These are phyloP conservation scores for Catostomus latipinnis DNA, from an alignment of 2,797 vertebrate genomes.

Conservation along the genomic window DNA sequence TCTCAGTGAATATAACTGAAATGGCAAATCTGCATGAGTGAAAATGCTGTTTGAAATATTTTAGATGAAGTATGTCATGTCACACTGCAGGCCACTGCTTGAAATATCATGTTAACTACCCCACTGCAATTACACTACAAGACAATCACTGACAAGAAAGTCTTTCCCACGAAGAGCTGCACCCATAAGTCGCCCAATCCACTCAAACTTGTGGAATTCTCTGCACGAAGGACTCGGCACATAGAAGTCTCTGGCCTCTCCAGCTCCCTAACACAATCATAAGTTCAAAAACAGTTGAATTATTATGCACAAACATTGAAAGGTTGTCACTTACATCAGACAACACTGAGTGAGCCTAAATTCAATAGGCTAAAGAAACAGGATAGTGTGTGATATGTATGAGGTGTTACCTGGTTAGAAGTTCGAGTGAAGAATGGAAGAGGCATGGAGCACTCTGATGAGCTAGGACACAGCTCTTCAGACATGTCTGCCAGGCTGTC, in stretches of 20 bases:
- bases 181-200: conserved; percentile 98
- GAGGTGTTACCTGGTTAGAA: conserved; percentile 88
- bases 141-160: conserved; percentile 85
- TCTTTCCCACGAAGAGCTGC: conserved; percentile 95
- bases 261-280: conserved; percentile 80
- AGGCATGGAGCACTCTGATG: conserved; percentile 90
- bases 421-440: conserved; percentile 94
- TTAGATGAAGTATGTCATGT: no score
- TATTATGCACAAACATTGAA: no score
- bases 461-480: conserved; percentile 96
- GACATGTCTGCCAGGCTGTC: conserved; percentile 98
- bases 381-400: not conserved
- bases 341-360: not conserved
- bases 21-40: no score
- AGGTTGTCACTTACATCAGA: no score
- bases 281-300: no score
- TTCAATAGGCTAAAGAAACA: not conserved
- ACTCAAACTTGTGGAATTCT: conserved; percentile 93
- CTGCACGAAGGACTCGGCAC: conserved; percentile 96
- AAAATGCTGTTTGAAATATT: no score
- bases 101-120: no score
- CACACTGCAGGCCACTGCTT: no score
- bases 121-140: not conserved
- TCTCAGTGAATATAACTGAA: no score
- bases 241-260: conserved; percentile 95